Evolutionary conservation across 2,113 vertebrate species (phyloP), one percentile per base, ranked within the genome.

Genomic region (Percina caprodes): DNA sequence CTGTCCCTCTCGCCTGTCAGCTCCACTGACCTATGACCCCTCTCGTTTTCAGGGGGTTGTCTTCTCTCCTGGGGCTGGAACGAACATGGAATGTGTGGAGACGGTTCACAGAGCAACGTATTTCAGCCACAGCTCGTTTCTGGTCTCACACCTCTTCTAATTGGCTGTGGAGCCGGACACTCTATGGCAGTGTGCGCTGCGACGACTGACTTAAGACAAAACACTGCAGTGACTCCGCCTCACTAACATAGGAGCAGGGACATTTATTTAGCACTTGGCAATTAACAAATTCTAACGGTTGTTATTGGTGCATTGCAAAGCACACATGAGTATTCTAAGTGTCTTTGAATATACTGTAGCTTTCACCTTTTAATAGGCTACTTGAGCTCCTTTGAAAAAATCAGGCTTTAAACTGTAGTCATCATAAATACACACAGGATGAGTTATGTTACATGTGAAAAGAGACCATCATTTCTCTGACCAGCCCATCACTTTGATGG

Each of bases 31-130:
- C 89, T 79, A 19, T 83, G 51, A 87, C 69, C 70, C 70, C 19
- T 93, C 56, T 77, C 87, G 70, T 91, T 74, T 87, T 51, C 88
- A 99, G 97, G 92, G 71, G 93, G 80, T 2, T 19, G 8, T 1
- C 96, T 97, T 65, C 86, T 96, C 83, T 97, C 97, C 5, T 99
- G 97, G 97, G 97, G 98, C 82, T 99, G 98, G 98, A 99, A 99
- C 0, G 98, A 99, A 71, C 97, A 99, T 0, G 97, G 98, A 5
- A 99, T 98, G 97, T 99, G 97, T 14, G 97, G 97, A 33, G 94
- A 97, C 10, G 95, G 96, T 79, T 95, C 93, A 0, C 93, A 96
- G 88, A 87, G 68, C 46, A 91, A 97, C 5, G 1, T 97, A 79
- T 42, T 4, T 46, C 60, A 88, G 72, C 98, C 97, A 0, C 92